phyloP scores from a whole-genome alignment of 2,113 vertebrate genomes.

The Colistium nudipinnis region DNA sequence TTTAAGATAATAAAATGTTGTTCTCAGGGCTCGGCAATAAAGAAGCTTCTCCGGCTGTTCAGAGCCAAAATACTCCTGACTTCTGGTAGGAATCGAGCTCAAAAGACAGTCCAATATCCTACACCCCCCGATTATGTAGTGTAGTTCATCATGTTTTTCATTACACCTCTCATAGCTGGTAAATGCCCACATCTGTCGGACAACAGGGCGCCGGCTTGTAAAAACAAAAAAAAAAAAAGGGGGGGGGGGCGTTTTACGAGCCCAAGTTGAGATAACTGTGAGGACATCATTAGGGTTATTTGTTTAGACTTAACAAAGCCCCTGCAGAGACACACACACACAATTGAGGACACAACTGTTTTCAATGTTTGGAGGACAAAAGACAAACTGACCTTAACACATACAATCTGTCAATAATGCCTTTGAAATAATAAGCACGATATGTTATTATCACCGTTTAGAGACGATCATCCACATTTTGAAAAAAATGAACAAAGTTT shows the following conservation, averaged over 20 bases:
- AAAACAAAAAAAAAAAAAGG: neutral
- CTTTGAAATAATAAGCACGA: neutral
- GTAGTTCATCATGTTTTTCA: neutral
- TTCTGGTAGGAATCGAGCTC: neutral
- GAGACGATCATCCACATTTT: neutral
- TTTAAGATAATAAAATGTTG: neutral
- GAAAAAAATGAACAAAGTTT: neutral
- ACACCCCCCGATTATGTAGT: neutral
- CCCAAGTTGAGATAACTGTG: too few relatives aligned
- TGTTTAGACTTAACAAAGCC: neutral
- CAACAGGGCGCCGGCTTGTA: neutral
- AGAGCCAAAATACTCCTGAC: neutral
- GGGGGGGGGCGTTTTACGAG: neutral
- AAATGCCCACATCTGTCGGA: neutral
- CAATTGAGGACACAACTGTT: neutral
- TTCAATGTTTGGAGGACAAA: neutral
- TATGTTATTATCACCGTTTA: neutral
- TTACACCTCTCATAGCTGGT: neutral
- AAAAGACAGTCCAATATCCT: neutral
- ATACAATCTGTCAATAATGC: neutral
- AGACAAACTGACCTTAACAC: neutral
- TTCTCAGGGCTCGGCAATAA: neutral
- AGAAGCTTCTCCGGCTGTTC: neutral
- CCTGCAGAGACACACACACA: neutral
- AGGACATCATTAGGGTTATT: neutral